Evolutionary conservation across 2,888 invertebrate genomes (phyloP), one percentile per base, ranked within the genome.

Genomic region (Dendrolimus pini): DNA sequence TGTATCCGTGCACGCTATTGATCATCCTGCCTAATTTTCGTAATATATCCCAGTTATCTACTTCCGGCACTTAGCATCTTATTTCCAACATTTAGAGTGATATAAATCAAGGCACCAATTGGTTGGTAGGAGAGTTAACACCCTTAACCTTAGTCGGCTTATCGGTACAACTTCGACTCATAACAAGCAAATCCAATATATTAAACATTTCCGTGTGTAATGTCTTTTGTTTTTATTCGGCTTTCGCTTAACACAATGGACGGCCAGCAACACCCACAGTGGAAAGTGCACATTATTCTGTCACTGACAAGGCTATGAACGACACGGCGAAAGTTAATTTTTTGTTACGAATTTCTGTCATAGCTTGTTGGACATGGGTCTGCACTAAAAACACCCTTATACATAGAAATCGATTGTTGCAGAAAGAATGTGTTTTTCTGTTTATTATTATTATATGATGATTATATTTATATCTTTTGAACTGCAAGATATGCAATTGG

Each of bases 211-310:
- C 67, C 65, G 69, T 71, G 64, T 71, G 70, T 75, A 74, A 74
- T 73, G 65, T 67, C 80, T 78, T 84, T 85, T 84, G 82, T 84
- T 77, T 76, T 77, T 76, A 81, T 80, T 78, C 75, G 73, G 75
- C 82, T 86, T 87, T 88, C 83, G 82, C 82, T 69, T 68, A 74
- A 74, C 67, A 87, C 85, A 88, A 87, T 87, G 74, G 75, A 64
- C 74, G 73, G 66, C 68, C 71, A 69, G 69, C 69, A 78, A 82
- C 85, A 83, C 83, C 83, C 77, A 82, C 80, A 68, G 71, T 80
- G 78, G 83, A 88, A 87, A 87, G 86, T 80, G 70, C 68, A 79
- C 76, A 74, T 77, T 73, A 74, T 69, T 62, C 63, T 67, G 69
- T 65, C 67, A 61, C 59, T 64, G 65, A 68, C 67, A 66, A 66